These are phyloP conservation scores for Sphyrna mokarran DNA, from an alignment of 2,113 vertebrate species.

Conservation along the genomic window DNA sequence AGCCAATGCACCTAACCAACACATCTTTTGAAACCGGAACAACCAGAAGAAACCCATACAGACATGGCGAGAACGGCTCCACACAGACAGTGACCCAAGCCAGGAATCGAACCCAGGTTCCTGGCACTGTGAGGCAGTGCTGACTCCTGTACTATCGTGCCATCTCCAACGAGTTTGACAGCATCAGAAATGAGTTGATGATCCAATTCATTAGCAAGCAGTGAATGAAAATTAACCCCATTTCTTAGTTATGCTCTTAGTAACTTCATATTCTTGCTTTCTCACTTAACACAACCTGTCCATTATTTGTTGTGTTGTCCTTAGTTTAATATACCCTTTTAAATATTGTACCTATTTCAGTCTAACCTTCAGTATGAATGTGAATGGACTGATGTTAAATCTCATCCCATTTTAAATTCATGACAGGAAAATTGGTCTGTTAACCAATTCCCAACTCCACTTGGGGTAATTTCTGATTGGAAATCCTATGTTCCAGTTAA, in stretches of 20 bases:
- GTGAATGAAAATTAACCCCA: neutral
- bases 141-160: no score
- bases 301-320: neutral
- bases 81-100: no score
- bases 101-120: no score
- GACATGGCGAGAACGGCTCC: no score
- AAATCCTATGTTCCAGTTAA: no score
- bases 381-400: neutral
- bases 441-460: neutral
- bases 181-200: neutral
- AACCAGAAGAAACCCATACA: no score
- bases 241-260: neutral
- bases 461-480: no score
- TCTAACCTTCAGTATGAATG: neutral
- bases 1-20: no score
- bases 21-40: no score
- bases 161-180: neutral
- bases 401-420: neutral
- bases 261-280: neutral
- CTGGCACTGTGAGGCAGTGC: no score
- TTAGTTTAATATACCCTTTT: neutral
- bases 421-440: neutral
- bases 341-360: neutral
- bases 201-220: neutral
- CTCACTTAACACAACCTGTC: neutral